These are phyloP conservation scores for Piaya cayana DNA, from an alignment of 2,113 vertebrate genomes.

Conservation along the genomic window DNA sequence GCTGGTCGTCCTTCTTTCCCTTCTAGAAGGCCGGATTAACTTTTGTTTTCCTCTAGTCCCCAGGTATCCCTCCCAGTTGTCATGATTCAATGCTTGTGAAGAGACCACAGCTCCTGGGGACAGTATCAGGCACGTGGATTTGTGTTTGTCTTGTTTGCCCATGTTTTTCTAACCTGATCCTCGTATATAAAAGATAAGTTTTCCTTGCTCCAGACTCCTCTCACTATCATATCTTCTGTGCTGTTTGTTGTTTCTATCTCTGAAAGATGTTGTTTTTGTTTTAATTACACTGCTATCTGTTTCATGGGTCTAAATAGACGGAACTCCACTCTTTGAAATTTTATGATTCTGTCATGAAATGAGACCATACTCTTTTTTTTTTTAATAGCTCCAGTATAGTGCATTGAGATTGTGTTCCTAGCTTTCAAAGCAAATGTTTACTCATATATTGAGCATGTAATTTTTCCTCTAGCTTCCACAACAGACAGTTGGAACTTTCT, in stretches of 20 bases:
- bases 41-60: background rate
- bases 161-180: background rate
- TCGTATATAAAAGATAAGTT: background rate
- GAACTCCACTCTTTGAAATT: background rate
- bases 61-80: background rate
- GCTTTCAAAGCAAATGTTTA: background rate
- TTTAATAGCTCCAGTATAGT: rapidly evolving
- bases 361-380: rapidly evolving
- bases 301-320: background rate
- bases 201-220: background rate
- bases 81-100: background rate
- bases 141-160: background rate
- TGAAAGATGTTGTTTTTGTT: background rate
- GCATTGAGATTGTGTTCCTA: background rate
- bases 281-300: background rate
- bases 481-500: background rate
- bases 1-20: rapidly evolving
- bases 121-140: background rate
- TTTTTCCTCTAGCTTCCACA: background rate
- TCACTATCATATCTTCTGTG: background rate
- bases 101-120: background rate
- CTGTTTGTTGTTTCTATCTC: background rate
- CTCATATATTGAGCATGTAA: background rate
- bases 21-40: background rate
- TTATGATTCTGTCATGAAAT: background rate